A percentile compares a stretch with the other conserved stretches of the same genome.
These are phyloP conservation scores for Nymphalis c-album DNA, from an alignment of 2,888 invertebrate species.

Conservation along the genomic window DNA sequence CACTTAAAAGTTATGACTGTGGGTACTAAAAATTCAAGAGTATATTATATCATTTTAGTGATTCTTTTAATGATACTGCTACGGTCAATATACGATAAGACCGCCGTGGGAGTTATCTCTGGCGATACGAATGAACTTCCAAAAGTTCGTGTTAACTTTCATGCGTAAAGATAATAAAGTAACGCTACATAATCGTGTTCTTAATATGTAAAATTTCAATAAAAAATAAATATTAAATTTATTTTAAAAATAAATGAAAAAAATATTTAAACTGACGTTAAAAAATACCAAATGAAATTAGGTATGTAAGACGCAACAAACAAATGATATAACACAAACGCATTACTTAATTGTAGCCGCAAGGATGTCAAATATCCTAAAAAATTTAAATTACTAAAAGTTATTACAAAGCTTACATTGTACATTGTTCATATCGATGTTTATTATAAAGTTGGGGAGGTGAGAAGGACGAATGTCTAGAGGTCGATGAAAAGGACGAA, in stretches of 20 bases:
- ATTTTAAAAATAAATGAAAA: no score
- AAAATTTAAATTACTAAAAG: neutral
- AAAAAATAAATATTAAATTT: no score
- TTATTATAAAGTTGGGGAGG: constrained; percentile 34
- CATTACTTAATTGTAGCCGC: neutral
- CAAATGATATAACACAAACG: neutral
- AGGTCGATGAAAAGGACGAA: constrained; percentile 56
- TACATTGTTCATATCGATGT: neutral
- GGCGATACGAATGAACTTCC: constrained; percentile 41
- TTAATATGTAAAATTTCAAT: no score
- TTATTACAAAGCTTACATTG: constrained; percentile 1
- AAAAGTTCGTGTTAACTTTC: constrained; percentile 35
- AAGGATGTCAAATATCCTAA: neutral
- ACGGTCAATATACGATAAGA: constrained; percentile 53
- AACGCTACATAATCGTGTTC: neutral
- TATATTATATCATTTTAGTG: constrained; percentile 10
- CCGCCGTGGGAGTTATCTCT: constrained; percentile 44
- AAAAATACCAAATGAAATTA: no score
- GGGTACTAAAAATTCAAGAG: neutral
- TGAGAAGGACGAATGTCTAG: constrained; percentile 57
- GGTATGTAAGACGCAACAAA: no score
- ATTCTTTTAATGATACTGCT: constrained; percentile 15
- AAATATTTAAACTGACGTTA: no score
- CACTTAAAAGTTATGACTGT: neutral
- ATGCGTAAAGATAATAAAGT: constrained; percentile 7